phyloP scores from a whole-genome alignment of 2,888 invertebrate species.

The Oscheius sp. region DNA sequence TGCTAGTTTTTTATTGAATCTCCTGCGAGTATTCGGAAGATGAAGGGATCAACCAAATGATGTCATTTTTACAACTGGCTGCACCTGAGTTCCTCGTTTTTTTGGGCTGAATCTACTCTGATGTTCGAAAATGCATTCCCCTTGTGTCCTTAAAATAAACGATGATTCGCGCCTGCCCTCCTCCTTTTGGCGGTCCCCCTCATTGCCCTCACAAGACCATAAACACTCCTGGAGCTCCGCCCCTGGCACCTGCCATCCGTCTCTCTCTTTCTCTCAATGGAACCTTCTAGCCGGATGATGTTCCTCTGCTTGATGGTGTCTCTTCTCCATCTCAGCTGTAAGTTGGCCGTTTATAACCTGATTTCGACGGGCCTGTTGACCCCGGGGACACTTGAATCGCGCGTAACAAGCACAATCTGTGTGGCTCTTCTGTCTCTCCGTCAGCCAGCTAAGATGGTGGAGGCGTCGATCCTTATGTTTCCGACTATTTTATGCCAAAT shows the following conservation, averaged over 20 bases:
- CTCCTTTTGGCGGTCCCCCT: background rate
- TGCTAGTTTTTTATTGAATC: too few relatives aligned
- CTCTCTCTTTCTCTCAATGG: too few relatives aligned
- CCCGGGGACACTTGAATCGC: slow-evolving; percentile 25
- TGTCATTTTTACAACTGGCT: too few relatives aligned
- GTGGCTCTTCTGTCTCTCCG: background rate
- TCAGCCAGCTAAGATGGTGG: slow-evolving; percentile 21
- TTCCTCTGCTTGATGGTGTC: background rate
- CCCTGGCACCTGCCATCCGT: background rate
- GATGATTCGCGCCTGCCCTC: background rate
- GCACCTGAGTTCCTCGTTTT: too few relatives aligned
- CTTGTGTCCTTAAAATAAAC: too few relatives aligned
- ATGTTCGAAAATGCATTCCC: too few relatives aligned
- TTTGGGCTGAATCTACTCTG: too few relatives aligned
- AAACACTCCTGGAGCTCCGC: slow-evolving; percentile 17
- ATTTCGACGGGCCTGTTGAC: slow-evolving; percentile 2
- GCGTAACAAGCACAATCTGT: slow-evolving; percentile 28
- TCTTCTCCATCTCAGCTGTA: slow-evolving; percentile 17
- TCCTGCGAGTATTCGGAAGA: background rate
- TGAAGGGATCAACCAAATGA: background rate
- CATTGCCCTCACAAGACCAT: background rate
- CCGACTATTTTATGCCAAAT: slow-evolving; percentile 63
- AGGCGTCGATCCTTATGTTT: slow-evolving; percentile 52
- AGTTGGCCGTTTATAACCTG: slow-evolving; percentile 5
- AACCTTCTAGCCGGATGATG: slow-evolving; percentile 14